Conservation (phyloP, 2,797 vertebrate genomes). For the Micromesistius poutassou region DNA sequence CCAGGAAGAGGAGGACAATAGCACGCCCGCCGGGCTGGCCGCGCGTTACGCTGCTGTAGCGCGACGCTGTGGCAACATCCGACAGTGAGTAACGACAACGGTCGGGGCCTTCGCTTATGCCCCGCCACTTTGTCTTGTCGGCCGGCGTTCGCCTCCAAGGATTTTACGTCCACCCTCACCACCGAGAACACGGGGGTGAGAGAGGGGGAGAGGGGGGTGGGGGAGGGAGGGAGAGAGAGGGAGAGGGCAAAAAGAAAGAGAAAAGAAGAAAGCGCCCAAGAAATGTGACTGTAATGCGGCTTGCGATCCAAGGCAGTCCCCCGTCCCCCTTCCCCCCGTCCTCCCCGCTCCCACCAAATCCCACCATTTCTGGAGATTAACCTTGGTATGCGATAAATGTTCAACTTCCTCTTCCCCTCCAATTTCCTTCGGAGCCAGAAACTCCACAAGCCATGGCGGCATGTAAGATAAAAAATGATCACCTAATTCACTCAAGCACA, state of each 20-base stretch:
- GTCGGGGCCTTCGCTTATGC: conserved; percentile 65
- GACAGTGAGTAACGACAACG: conserved; percentile 61
- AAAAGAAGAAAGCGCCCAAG: conserved; percentile 48
- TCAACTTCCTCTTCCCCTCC: conserved; percentile 78
- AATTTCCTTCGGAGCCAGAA: conserved; percentile 77
- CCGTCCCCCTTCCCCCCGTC: conserved; percentile 76
- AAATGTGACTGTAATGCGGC: conserved; percentile 73
- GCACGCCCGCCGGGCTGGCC: background rate
- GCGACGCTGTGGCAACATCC: conserved; percentile 53
- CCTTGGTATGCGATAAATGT: conserved; percentile 82
- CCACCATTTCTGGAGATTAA: conserved; percentile 84
- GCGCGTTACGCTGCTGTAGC: background rate
- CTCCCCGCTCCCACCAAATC: conserved; percentile 76
- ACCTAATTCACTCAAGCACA: conserved; percentile 86
- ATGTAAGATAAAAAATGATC: conserved; percentile 84
- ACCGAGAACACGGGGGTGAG: background rate
- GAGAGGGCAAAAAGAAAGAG: conserved; percentile 19
- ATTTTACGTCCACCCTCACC: conserved; percentile 50
- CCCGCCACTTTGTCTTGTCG: conserved; percentile 66
- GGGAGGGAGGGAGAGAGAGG: conserved; percentile 42
- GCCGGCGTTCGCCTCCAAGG: conserved; percentile 56
- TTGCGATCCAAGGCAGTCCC: conserved; percentile 68
- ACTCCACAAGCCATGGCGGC: conserved; percentile 76
- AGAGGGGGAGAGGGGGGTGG: conserved; percentile 14
- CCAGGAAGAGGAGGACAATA: background rate